Conservation (phyloP, 1,140 invertebrate genomes). For the Zaprionus inermis region DNA sequence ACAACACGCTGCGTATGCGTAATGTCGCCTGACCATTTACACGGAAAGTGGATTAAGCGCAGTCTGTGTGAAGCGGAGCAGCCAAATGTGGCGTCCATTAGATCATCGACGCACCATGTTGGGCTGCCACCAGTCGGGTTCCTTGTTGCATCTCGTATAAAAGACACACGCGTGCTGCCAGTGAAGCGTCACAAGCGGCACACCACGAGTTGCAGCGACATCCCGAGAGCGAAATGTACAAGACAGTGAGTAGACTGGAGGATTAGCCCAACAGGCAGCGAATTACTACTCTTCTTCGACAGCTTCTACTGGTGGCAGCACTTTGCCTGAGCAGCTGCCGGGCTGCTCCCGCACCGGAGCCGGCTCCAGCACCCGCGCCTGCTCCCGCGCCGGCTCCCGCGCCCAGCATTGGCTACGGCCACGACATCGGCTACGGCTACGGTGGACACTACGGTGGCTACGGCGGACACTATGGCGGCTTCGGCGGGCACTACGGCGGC, state of each 20-base stretch:
- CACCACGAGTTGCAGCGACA: slow-evolving; percentile 13
- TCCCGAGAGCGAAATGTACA: slow-evolving; percentile 47
- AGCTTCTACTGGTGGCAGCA: slow-evolving; percentile 55
- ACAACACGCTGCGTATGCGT: slow-evolving; percentile 30
- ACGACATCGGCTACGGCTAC: slow-evolving; percentile 47
- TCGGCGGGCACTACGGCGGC: slow-evolving; percentile 51
- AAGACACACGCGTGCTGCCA: slow-evolving; percentile 31
- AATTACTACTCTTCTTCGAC: neutral
- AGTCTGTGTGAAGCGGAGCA: slow-evolving; percentile 19
- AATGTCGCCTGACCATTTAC: slow-evolving; percentile 35
- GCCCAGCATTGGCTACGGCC: slow-evolving; percentile 64
- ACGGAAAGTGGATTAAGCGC: slow-evolving; percentile 44
- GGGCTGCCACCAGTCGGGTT: slow-evolving; percentile 15
- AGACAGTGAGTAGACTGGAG: slow-evolving; percentile 52
- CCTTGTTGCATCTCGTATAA: slow-evolving; percentile 53
- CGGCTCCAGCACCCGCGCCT: slow-evolving; percentile 48
- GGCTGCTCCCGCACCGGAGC: slow-evolving; percentile 52
- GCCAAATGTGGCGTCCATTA: slow-evolving; percentile 52
- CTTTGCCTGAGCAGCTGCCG: slow-evolving; percentile 47
- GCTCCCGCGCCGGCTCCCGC: slow-evolving; percentile 52
- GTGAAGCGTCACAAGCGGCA: slow-evolving; percentile 40
- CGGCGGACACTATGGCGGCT: slow-evolving; percentile 48
- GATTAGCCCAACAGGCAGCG: neutral
- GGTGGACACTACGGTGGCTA: slow-evolving; percentile 35
- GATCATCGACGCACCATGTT: slow-evolving; percentile 60